Evolutionary conservation across 92 coral and sea anemone species (phyloP).

Genomic region (Desmophyllum pertusum): DNA sequence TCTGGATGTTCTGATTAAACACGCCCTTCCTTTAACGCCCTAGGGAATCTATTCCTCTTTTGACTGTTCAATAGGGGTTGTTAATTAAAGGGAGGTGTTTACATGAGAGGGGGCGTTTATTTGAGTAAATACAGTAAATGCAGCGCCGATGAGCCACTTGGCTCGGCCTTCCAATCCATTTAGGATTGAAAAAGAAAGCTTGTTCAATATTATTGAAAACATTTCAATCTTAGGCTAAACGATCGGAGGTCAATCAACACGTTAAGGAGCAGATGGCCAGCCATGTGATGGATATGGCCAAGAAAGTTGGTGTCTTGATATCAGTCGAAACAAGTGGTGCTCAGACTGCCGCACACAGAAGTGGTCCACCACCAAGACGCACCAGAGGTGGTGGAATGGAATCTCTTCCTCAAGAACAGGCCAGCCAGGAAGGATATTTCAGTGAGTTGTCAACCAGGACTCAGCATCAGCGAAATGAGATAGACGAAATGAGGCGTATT

Average conservation of each 20-base stretch:
- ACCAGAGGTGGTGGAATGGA: conserved; percentile 29
- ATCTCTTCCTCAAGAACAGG: conserved; percentile 26
- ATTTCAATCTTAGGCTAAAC: conserved; percentile 28
- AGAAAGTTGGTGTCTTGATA: background rate
- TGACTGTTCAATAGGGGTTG: no score
- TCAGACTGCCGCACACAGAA: background rate
- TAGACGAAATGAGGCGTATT: conserved; percentile 49
- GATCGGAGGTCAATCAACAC: conserved; percentile 35
- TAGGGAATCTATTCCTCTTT: no score
- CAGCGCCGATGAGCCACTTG: no score
- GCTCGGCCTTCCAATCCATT: no score
- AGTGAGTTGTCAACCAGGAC: conserved; percentile 8
- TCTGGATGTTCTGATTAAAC: no score
- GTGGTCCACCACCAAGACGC: background rate
- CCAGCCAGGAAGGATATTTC: conserved; percentile 21
- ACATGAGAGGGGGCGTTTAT: no score
- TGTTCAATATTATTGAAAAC: no score
- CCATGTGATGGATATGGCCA: conserved; percentile 47
- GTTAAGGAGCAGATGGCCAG: background rate
- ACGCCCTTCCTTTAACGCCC: no score
- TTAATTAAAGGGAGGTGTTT: no score
- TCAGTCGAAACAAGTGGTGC: background rate
- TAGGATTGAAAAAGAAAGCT: no score
- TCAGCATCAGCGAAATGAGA: conserved; percentile 31
- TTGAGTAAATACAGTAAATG: no score